These are phyloP conservation scores for Chouioia cunea DNA, from an alignment of 2,888 invertebrate genomes.

Conservation along the genomic window DNA sequence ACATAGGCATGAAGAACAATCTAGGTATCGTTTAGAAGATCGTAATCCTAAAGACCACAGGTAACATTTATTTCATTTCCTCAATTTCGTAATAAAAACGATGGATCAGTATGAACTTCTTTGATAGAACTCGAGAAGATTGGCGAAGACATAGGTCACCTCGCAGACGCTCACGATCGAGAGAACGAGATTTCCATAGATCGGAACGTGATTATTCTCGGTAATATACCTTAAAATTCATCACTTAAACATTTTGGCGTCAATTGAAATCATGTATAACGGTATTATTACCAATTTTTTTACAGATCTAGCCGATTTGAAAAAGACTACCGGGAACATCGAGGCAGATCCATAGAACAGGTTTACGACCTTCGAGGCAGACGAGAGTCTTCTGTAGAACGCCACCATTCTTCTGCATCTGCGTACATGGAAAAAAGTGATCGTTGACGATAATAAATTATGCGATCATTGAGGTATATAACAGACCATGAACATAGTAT, in stretches of 20 bases:
- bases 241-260: neutral
- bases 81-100: neutral
- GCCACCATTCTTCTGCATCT: neutral
- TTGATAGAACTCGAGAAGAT: constrained; percentile 11
- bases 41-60: constrained; percentile 19
- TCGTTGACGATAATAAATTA: too few relatives aligned
- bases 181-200: constrained; percentile 28
- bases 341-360: constrained; percentile 13
- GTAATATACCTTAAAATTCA: too few relatives aligned
- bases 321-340: constrained; percentile 23
- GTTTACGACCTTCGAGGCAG: constrained; percentile 21
- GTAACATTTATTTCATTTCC: neutral
- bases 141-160: constrained; percentile 14
- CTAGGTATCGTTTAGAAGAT: constrained; percentile 9
- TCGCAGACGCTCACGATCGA: constrained; percentile 16
- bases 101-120: neutral
- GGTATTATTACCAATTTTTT: too few relatives aligned
- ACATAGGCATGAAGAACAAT: constrained; percentile 17
- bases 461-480: too few relatives aligned
- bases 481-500: too few relatives aligned
- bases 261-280: neutral
- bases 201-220: constrained; percentile 28
- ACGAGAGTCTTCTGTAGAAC: constrained; percentile 25
- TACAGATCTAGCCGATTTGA: constrained; percentile 21
- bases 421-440: constrained; percentile 20